Evolutionary conservation across 2,888 invertebrate genomes (phyloP), one percentile per base, ranked within the genome.

Genomic region (Anagyrus pseudococci): DNA sequence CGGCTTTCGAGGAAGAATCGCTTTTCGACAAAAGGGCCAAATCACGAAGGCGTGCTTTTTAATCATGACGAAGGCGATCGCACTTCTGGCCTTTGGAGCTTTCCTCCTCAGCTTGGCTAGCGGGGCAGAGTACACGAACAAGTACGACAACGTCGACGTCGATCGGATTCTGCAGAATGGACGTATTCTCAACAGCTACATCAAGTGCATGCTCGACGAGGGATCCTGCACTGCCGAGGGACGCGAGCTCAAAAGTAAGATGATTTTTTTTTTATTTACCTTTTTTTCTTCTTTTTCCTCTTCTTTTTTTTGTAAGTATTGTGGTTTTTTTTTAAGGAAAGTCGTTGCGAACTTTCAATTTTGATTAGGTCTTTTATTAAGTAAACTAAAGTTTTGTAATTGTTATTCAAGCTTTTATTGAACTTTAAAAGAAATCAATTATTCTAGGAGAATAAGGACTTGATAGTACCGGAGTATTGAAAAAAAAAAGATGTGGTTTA

Each of bases 191-290:
- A 82, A 82, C n/a, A 85, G 84, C 75, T 88, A 88, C 73, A 84
- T 88, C 69, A 85, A 84, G 70, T 88, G 88, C 71, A 75, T 87
- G 74, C 80, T 87, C 80, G 87, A 86, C 6, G 83, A 86, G 69
- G 87, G 86, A 10, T 81, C 84, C 2, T 87, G 87, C 73, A 86
- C 86, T 0, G 75, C 84, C 1, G 87, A 87, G 71, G 87, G 85
- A 52, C 82, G 85, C 44, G 86, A 87, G 76, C 76, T 87, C 29
- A 87, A 84, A 77, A 84, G 87, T 87, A 75, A 86, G 86, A 23
- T 59, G 44, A 47, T 23, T 4, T 4, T 17, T 17, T 43, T 3
- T 43, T 17, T 4, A 8, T 19, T 43, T 17, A 17, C 17, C 13
- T 33, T 33, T 43, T 10, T 7, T 29, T 10, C 4, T 40, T 52